Conservation (phyloP, 2,113 vertebrate species). For the Genyomyrus donnyi region DNA sequence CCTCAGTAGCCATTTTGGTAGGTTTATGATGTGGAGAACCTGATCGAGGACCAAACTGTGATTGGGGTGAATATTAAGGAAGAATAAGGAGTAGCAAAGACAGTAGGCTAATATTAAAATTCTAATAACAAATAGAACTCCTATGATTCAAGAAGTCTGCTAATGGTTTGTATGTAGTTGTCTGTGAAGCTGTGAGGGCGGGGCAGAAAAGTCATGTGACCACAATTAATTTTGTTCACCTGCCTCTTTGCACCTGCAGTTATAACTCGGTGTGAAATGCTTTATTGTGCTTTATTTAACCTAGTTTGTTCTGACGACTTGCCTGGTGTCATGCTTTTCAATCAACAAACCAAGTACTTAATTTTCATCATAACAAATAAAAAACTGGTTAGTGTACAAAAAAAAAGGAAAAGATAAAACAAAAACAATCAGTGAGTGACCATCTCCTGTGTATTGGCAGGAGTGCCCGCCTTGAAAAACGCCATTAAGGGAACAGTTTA, state of each 20-base stretch:
- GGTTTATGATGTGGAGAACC: constrained; percentile 43
- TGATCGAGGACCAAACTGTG: constrained; percentile 61
- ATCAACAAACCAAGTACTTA: not conserved
- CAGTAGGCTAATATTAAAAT: not conserved
- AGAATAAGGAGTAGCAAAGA: constrained; percentile 51
- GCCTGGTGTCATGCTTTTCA: not conserved
- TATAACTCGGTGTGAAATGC: not conserved
- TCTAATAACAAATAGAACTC: not conserved
- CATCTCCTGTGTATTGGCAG: not conserved
- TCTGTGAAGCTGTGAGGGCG: not conserved
- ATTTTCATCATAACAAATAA: not conserved
- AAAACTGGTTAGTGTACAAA: not conserved
- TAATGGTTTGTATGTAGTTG: not conserved
- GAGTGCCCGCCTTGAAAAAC: not conserved
- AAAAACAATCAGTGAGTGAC: not conserved
- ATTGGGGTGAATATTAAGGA: constrained; percentile 81
- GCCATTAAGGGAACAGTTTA: not conserved
- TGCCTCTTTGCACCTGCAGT: not conserved
- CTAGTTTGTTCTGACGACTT: not conserved
- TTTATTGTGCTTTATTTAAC: not conserved
- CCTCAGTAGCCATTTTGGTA: constrained; percentile 57
- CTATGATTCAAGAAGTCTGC: not conserved
- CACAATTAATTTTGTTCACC: not conserved
- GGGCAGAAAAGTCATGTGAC: not conserved
- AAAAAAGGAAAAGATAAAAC: not conserved